Evolutionary conservation across 2,797 vertebrate genomes (phyloP).

Genomic region (Lerista edwardsae): DNA sequence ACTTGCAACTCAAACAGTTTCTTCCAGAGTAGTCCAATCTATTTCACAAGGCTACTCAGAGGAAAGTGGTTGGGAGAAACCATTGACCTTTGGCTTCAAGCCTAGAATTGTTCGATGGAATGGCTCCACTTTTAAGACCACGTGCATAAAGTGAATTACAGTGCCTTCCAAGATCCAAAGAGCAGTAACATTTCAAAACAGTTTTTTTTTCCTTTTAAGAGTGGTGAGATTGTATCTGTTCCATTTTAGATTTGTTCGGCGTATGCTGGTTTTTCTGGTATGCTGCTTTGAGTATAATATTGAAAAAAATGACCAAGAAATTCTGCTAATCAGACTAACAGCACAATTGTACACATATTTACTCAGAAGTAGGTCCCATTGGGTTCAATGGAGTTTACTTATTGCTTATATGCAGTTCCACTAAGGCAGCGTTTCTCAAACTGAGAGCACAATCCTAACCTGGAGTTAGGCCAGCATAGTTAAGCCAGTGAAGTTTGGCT

Average conservation of each 20-base stretch:
- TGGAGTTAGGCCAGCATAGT: no score
- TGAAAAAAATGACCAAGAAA: not conserved
- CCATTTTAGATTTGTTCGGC: not conserved
- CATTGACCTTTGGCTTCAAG: not conserved
- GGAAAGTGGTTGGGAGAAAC: conserved; percentile 2
- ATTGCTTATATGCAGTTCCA: no score
- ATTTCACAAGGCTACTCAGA: not conserved
- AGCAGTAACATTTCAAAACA: not conserved
- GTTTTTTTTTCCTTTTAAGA: not conserved
- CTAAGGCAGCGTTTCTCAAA: no score
- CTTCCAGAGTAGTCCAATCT: not conserved
- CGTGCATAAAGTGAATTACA: not conserved
- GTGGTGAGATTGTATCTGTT: not conserved
- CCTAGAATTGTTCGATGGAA: not conserved
- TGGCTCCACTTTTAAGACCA: not conserved
- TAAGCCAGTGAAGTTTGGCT: no score
- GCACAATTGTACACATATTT: no score
- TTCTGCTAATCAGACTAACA: not conserved
- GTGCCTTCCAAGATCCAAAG: not conserved
- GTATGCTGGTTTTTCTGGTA: not conserved
- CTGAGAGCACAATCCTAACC: no score
- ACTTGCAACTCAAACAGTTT: conserved; percentile 1
- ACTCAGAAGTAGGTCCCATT: no score
- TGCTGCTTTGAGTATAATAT: not conserved
- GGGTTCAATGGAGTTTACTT: no score